These are phyloP conservation scores for Oophaga sylvatica DNA, from an alignment of 2,797 vertebrate genomes.

Conservation along the genomic window DNA sequence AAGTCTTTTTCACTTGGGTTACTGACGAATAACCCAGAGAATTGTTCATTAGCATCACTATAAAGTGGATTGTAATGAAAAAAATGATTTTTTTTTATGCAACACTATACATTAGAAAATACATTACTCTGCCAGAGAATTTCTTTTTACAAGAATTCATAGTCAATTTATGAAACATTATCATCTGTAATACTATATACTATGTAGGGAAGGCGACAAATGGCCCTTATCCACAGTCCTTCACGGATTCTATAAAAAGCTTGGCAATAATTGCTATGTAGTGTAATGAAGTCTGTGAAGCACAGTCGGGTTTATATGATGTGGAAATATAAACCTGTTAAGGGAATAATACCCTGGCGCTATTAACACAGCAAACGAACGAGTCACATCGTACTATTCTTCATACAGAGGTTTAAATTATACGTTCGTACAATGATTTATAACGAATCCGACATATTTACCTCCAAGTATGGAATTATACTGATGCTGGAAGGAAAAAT, in stretches of 20 bases:
- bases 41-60: not conserved
- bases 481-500: not conserved
- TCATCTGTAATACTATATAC: too few species aligned
- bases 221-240: not conserved
- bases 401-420: not conserved
- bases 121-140: not conserved
- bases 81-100: not conserved
- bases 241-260: slow-evolving; percentile 12
- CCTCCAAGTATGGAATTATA: not conserved
- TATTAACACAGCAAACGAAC: not conserved
- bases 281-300: slow-evolving; percentile 25
- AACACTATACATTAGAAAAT: not conserved
- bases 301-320: slow-evolving; percentile 37
- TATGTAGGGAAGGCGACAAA: not conserved
- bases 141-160: not conserved
- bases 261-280: not conserved
- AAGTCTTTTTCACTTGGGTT: not conserved
- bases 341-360: slow-evolving; percentile 22
- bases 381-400: not conserved
- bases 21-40: not conserved
- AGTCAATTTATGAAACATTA: slow-evolving; percentile 2
- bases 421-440: not conserved
- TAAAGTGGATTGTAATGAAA: not conserved
- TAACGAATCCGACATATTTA: not conserved
- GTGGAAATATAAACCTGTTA: slow-evolving; percentile 18